phyloP scores from a whole-genome alignment of 2,888 invertebrate genomes.

The Melitaea athalia region DNA sequence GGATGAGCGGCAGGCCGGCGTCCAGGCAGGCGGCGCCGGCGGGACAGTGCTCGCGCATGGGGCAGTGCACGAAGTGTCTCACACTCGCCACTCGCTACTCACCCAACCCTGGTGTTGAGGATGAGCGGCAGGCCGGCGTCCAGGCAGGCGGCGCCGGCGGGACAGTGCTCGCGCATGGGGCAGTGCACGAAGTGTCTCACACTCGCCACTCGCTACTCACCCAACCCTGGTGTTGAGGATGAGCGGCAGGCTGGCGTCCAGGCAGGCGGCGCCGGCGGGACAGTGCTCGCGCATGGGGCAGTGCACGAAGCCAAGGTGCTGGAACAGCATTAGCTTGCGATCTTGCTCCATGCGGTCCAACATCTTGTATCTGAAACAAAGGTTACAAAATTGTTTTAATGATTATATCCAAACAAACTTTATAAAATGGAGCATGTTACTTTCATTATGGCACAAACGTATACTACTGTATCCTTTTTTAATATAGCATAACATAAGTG shows the following conservation, averaged over 20 bases:
- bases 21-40: constrained; percentile 76
- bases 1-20: constrained; percentile 65
- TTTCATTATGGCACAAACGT: no score
- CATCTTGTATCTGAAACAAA: constrained; percentile 89
- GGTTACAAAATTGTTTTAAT: background rate
- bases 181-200: constrained; percentile 64
- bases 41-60: constrained; percentile 91
- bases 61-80: background rate
- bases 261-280: constrained; percentile 89
- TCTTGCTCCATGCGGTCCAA: constrained; percentile 97
- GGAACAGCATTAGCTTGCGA: constrained; percentile 95
- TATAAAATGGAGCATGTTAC: no score
- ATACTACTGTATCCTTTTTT: no score
- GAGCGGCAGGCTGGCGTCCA: constrained; percentile 68
- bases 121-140: constrained; percentile 70
- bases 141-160: constrained; percentile 73
- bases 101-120: constrained; percentile 76
- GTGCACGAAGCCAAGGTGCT: constrained; percentile 97
- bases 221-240: constrained; percentile 75
- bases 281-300: constrained; percentile 97
- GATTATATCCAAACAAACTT: background rate
- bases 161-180: constrained; percentile 96
- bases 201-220: constrained; percentile 57
- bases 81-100: constrained; percentile 48
- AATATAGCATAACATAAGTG: no score